A percentile compares a stretch with the other conserved stretches of the same genome.
Evolutionary conservation across 2,113 vertebrate genomes (phyloP).

Genomic region (Melanerpes formicivorus): DNA sequence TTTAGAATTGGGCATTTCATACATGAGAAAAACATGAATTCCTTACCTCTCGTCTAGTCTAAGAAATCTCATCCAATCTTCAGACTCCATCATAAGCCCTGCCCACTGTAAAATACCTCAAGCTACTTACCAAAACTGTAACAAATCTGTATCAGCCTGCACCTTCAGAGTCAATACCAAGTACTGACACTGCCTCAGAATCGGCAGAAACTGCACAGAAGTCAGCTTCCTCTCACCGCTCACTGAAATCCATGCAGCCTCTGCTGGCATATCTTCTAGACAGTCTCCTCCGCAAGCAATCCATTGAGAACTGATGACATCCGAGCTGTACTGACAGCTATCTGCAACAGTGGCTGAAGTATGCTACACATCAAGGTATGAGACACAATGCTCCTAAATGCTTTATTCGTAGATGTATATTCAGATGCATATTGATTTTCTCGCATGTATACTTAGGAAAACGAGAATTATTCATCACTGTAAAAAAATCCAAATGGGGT

Average conservation of each 20-base stretch:
- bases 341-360: not conserved
- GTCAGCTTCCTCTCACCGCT: not conserved
- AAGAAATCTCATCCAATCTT: not conserved
- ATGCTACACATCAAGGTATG: accelerated
- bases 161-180: not conserved
- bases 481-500: not conserved
- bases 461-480: not conserved
- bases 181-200: not conserved
- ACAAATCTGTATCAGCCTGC: not conserved
- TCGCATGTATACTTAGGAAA: not conserved
- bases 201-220: not conserved
- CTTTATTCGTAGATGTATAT: not conserved
- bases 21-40: not conserved
- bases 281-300: not conserved
- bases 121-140: not conserved
- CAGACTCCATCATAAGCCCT: not conserved
- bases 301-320: too few relatives aligned
- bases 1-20: not conserved
- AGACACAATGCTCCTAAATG: not conserved
- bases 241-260: not conserved
- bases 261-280: not conserved
- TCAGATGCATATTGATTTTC: not conserved
- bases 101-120: not conserved
- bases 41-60: not conserved
- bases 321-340: not conserved